These are phyloP conservation scores for Hippocampus barbouri DNA, from an alignment of 2,113 vertebrate species.

Conservation along the genomic window DNA sequence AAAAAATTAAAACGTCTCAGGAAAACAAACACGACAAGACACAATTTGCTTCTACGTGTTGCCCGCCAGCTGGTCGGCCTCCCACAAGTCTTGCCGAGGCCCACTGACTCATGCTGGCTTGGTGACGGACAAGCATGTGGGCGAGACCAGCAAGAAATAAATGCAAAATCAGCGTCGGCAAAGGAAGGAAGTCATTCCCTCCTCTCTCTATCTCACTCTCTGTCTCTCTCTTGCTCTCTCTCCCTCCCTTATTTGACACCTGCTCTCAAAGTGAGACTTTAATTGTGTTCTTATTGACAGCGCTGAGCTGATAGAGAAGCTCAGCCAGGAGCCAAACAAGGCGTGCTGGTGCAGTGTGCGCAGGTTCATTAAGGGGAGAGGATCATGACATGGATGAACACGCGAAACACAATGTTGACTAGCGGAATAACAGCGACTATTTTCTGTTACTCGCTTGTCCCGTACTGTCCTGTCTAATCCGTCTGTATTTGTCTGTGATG, in stretches of 20 bases:
- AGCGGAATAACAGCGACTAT: background rate
- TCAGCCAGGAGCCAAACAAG: constrained; percentile 48
- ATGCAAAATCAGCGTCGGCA: background rate
- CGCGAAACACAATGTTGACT: background rate
- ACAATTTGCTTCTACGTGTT: background rate
- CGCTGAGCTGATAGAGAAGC: constrained; percentile 47
- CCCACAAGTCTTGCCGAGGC: constrained; percentile 13
- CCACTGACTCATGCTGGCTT: background rate
- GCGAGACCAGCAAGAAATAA: background rate
- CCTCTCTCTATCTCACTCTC: background rate
- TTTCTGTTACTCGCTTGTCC: background rate
- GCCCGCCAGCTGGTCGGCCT: constrained; percentile 24
- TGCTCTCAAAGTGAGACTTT: constrained; percentile 22
- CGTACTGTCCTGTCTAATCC: background rate
- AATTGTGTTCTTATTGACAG: constrained; percentile 45
- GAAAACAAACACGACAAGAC: background rate
- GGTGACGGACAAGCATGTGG: background rate
- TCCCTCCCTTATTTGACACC: constrained; percentile 29
- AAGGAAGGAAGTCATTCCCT: constrained; percentile 55
- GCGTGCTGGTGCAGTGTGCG: constrained; percentile 10
- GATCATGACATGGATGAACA: constrained; percentile 36
- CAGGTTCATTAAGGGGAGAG: constrained; percentile 40
- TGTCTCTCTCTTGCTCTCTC: background rate
- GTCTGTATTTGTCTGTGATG: background rate
- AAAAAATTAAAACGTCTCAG: background rate